Conservation (phyloP, 2,797 vertebrate species). For the Pangasius djambal region DNA sequence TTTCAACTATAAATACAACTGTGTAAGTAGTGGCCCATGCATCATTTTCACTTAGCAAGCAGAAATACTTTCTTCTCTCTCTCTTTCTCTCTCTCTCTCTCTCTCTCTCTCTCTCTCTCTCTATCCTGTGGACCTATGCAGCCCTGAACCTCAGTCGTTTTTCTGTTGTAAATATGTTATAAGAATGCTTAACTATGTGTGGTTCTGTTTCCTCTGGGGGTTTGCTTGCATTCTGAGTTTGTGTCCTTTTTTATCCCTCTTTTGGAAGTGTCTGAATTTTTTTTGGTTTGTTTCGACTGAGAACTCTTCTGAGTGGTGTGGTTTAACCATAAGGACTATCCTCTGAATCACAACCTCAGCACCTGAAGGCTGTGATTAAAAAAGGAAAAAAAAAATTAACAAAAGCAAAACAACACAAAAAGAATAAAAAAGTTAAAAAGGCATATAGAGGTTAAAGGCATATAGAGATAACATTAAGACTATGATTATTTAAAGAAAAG, state of each 20-base stretch:
- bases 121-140: constrained; percentile 83
- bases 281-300: constrained; percentile 69
- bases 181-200: constrained; percentile 72
- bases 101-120: constrained; percentile 30
- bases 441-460: constrained; percentile 73
- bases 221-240: constrained; percentile 69
- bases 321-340: constrained; percentile 76
- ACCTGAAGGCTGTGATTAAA: constrained; percentile 73
- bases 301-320: constrained; percentile 70
- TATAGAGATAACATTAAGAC: constrained; percentile 83
- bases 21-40: constrained; percentile 54
- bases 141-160: constrained; percentile 64
- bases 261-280: constrained; percentile 67
- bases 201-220: constrained; percentile 67
- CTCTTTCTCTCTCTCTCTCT: constrained; percentile 45
- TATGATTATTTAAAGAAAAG: constrained; percentile 79
- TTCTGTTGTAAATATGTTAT: constrained; percentile 79
- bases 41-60: constrained; percentile 53
- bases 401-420: constrained; percentile 61
- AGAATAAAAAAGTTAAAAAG: constrained; percentile 66
- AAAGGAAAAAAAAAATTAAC: constrained; percentile 17
- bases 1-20: constrained; percentile 49
- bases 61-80: constrained; percentile 51
- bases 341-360: constrained; percentile 74
- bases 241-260: constrained; percentile 65